These are phyloP conservation scores for Acleris literana DNA, from an alignment of 2,888 invertebrate species.

Conservation along the genomic window DNA sequence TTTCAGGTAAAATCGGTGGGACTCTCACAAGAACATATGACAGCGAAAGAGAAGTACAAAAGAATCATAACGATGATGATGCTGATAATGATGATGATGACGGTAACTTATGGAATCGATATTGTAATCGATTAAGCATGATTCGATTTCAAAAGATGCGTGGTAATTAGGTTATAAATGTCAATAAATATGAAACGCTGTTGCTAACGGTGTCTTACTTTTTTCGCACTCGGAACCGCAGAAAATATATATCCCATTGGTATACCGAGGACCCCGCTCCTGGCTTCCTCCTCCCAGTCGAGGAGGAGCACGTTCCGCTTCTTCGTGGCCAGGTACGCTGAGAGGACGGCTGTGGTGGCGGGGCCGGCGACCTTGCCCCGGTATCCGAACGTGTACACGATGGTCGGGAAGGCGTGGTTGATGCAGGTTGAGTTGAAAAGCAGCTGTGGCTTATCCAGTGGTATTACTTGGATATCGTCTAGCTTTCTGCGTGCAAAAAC, in stretches of 20 bases:
- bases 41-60: too few species aligned
- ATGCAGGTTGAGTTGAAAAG: slow-evolving; percentile 57
- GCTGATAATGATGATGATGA: too few species aligned
- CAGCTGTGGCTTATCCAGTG: slow-evolving; percentile 52
- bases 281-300: slow-evolving; percentile 76
- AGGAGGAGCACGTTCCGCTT: slow-evolving; percentile 72
- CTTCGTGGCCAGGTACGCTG: slow-evolving; percentile 61
- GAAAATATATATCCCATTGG: slow-evolving; percentile 63
- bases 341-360: slow-evolving; percentile 67
- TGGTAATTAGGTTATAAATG: too few species aligned
- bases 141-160: too few species aligned
- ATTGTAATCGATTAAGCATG: too few species aligned
- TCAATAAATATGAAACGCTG: too few species aligned
- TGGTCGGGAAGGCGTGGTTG: slow-evolving; percentile 57
- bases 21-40: too few species aligned
- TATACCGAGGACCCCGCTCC: slow-evolving; percentile 62
- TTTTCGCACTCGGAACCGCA: slow-evolving; percentile 71
- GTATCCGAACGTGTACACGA: slow-evolving; percentile 76
- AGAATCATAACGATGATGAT: too few species aligned
- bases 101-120: too few species aligned
- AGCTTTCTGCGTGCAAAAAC: slow-evolving; percentile 54
- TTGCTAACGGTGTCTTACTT: slow-evolving; percentile 48
- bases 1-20: too few species aligned
- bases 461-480: slow-evolving; percentile 52
- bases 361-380: slow-evolving; percentile 62